Evolutionary conservation across 2,888 invertebrate species (phyloP), one percentile per base, ranked within the genome.

Genomic region (Eustalomyia histrio): DNA sequence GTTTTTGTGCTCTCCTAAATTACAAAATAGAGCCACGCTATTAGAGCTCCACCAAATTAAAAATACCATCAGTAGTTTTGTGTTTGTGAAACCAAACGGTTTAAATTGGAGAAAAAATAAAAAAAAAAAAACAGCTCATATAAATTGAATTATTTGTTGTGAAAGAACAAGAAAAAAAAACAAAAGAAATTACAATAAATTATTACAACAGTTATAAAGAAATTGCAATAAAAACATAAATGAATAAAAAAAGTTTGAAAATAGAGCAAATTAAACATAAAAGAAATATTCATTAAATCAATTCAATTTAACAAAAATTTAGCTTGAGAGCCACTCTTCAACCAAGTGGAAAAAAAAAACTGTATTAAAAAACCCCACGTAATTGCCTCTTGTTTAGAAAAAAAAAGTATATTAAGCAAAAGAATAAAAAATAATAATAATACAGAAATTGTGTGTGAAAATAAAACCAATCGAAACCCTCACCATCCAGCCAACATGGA

Each of bases 401-500:
- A 18, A 53, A 63, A 60, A n/a, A n/a, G n/a, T n/a, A n/a, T n/a
- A 5, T 47, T 47, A 58, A 58, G n/a, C 52, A 53, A 47, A 33
- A 6, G 1, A 2, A 24, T 29, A 60, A 60, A 50, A 60, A 24
- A 16, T 67, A 47, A 9, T 21, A 52, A 52, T 14, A 65, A 17
- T 52, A 29, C 4, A 64, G 12, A 58, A 50, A 21, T 16, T 63
- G 61, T 33, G 33, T 76, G 69, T 43, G n/a, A 57, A 52, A 17
- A 61, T 35, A 17, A 47, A 58, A 16, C 24, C 7, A 29, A 10
- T 35, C 8, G 35, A 65, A 47, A 1, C 29, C 39, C 5, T n/a
- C 10, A 29, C 29, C 4, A 29, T 6, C 3, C 29, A 29, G 7
- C 18, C 39, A 80, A 1, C 35, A 86, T 86, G 85, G 88, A 90